Evolutionary conservation across 2,113 vertebrate genomes (phyloP).

Genomic region (Anolis carolinensis): DNA sequence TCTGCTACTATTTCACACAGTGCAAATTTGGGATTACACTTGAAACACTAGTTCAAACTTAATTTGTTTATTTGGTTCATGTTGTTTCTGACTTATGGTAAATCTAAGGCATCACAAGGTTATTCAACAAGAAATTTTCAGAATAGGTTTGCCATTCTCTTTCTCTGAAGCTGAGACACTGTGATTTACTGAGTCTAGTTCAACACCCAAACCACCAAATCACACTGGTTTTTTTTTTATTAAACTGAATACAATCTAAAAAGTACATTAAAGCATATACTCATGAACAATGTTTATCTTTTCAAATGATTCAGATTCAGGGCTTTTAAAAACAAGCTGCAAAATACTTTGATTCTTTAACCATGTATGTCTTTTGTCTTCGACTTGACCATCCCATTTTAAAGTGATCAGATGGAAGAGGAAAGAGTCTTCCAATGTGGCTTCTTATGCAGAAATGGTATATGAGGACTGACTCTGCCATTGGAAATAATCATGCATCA

Average conservation of each 20-base stretch:
- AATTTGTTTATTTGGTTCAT: not conserved
- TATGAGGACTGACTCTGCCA: too few relatives aligned
- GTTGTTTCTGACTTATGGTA: too few relatives aligned
- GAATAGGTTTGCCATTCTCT: too few relatives aligned
- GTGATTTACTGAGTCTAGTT: too few relatives aligned
- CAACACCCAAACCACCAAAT: too few relatives aligned
- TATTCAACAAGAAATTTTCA: too few relatives aligned
- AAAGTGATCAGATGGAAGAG: not conserved
- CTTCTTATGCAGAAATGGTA: not conserved
- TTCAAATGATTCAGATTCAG: not conserved
- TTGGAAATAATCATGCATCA: too few relatives aligned
- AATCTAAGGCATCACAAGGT: too few relatives aligned
- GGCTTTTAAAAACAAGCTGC: too few relatives aligned
- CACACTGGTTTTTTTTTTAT: too few relatives aligned
- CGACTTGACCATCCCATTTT: not conserved
- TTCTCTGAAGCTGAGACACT: too few relatives aligned
- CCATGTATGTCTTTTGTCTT: not conserved
- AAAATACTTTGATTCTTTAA: not conserved
- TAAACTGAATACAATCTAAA: constrained; percentile 27
- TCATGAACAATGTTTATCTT: constrained; percentile 18
- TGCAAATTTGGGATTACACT: constrained; percentile 13
- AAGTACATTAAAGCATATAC: constrained; percentile 30
- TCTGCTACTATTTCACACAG: constrained; percentile 30
- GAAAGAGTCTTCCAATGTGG: not conserved
- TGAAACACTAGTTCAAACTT: constrained; percentile 9